phyloP scores from a whole-genome alignment of 2,113 vertebrate species.

The Leptosomus discolor region DNA sequence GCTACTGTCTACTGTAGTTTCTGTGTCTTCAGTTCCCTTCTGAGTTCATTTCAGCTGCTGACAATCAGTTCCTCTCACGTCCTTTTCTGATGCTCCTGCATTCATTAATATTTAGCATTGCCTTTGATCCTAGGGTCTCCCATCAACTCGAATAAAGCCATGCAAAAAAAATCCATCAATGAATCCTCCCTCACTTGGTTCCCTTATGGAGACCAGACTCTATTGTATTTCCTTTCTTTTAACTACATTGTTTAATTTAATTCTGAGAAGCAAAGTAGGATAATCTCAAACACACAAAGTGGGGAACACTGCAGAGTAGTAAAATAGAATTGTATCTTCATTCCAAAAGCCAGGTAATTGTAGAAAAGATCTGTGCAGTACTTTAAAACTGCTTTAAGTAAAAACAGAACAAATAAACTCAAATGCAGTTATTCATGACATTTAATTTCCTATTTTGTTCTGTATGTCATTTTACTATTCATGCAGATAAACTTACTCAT shows the following conservation, averaged over 20 bases:
- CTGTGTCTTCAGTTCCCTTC: neutral
- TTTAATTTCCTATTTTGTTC: neutral
- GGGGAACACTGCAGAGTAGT: neutral
- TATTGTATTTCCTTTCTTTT: neutral
- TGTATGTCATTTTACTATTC: neutral
- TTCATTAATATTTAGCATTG: constrained; percentile 26
- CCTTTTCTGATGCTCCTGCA: neutral
- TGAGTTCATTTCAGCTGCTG: neutral
- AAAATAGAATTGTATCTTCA: neutral
- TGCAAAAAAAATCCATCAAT: neutral
- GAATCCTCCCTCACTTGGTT: neutral
- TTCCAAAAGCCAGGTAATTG: neutral
- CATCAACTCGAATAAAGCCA: neutral
- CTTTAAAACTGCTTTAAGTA: neutral
- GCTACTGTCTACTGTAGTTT: neutral
- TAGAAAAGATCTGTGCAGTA: neutral
- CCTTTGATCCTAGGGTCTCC: constrained; percentile 7
- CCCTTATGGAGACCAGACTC: neutral
- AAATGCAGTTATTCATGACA: neutral
- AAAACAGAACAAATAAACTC: neutral
- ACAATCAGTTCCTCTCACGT: neutral
- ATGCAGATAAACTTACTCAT: neutral
- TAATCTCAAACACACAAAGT: neutral
- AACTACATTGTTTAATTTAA: neutral
- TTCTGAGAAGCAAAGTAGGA: neutral